Evolutionary conservation across 92 coral and sea anemone species (phyloP).

Genomic region (Chrysogorgia sp.): DNA sequence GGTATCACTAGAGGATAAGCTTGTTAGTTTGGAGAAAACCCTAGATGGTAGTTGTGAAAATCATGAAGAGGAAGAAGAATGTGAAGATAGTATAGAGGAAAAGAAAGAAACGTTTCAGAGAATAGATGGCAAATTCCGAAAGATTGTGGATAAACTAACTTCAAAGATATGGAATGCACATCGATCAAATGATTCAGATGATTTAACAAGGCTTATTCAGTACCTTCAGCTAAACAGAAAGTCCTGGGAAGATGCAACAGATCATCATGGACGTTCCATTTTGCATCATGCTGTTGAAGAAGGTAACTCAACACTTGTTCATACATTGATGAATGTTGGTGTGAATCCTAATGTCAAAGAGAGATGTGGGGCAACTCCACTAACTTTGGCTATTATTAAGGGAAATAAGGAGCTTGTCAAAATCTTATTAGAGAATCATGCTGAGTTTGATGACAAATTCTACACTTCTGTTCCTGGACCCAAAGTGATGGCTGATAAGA

Average conservation of each 20-base stretch:
- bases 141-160: constrained; percentile 28
- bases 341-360: constrained; percentile 60
- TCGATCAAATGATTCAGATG: constrained; percentile 53
- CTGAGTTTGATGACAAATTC: constrained; percentile 29
- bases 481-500: too few species aligned
- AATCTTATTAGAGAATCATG: constrained; percentile 35
- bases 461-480: constrained; percentile 53
- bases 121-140: constrained; percentile 50
- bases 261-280: constrained; percentile 30
- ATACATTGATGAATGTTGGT: constrained; percentile 47
- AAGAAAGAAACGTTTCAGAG: constrained; percentile 6
- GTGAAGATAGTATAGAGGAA: not conserved
- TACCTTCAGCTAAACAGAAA: constrained; percentile 32
- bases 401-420: constrained; percentile 45
- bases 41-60: constrained; percentile 17
- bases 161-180: constrained; percentile 55
- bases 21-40: not conserved
- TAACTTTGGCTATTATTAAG: constrained; percentile 56
- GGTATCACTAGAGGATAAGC: not conserved
- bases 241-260: constrained; percentile 47
- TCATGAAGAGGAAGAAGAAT: constrained; percentile 10
- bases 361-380: constrained; percentile 62
- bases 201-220: constrained; percentile 16
- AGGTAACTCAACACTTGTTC: constrained; percentile 13
- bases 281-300: constrained; percentile 34